Percentiles rank a stretch among this genome's conserved stretches.
phyloP scores from a whole-genome alignment of 2,888 invertebrate species.

The Plusia festucae region DNA sequence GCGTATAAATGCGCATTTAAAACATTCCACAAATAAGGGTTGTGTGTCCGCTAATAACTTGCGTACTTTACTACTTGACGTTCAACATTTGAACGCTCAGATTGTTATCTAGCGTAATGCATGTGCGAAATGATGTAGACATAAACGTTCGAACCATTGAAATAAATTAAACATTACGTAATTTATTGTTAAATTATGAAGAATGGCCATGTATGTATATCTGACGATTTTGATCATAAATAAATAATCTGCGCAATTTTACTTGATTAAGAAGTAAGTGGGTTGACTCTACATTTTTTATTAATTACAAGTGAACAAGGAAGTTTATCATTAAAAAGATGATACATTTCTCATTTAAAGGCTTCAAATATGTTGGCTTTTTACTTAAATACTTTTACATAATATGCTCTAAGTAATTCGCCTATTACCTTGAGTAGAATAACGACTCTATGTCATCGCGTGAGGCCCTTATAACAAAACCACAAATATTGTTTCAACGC shows the following conservation, averaged over 20 bases:
- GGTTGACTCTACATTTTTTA: slow-evolving; percentile 24
- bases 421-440: neutral
- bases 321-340: slow-evolving; percentile 14
- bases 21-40: slow-evolving; percentile 80
- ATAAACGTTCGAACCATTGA: slow-evolving; percentile 29
- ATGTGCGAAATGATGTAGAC: slow-evolving; percentile 18
- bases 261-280: slow-evolving; percentile 27
- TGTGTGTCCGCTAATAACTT: slow-evolving; percentile 68
- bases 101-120: slow-evolving; percentile 59
- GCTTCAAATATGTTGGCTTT: neutral
- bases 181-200: slow-evolving; percentile 36
- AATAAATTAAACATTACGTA: slow-evolving; percentile 22
- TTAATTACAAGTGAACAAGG: slow-evolving; percentile 28
- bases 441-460: neutral
- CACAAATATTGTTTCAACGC: slow-evolving; percentile 2
- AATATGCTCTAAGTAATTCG: neutral
- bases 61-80: slow-evolving; percentile 64
- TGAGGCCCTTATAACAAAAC: neutral
- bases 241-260: slow-evolving; percentile 29
- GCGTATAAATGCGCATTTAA: slow-evolving; percentile 74
- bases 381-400: neutral
- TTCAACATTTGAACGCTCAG: slow-evolving; percentile 55
- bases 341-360: neutral
- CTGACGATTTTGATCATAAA: slow-evolving; percentile 25
- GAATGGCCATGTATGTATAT: slow-evolving; percentile 20